Evolutionary conservation across 2,888 invertebrate species (phyloP).

Genomic region (Meghimatium bilineatum): DNA sequence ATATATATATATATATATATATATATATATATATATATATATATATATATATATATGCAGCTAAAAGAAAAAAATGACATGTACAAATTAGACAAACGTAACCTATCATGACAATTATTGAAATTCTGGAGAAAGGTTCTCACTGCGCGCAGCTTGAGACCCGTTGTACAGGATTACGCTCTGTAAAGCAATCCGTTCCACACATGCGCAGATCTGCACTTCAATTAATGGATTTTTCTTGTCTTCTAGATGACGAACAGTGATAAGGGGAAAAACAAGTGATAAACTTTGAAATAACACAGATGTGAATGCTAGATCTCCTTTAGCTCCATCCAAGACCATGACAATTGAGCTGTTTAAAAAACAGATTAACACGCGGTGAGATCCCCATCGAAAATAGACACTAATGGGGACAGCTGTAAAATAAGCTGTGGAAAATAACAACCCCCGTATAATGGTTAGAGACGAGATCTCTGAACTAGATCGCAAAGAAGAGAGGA

Average conservation of each 20-base stretch:
- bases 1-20: no score
- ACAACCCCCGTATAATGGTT: neutral
- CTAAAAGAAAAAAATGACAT: no score
- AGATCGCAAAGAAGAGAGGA: no score
- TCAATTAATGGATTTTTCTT: neutral
- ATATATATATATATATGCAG: no score
- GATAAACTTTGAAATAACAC: neutral
- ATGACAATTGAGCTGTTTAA: neutral
- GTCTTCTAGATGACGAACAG: neutral
- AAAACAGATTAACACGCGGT: neutral
- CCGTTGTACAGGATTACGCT: neutral
- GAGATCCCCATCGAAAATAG: neutral
- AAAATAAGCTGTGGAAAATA: neutral
- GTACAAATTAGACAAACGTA: no score
- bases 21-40: no score
- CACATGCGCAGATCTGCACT: slow-evolving; percentile 3
- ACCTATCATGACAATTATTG: no score
- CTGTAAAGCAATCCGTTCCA: neutral
- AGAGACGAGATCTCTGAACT: neutral
- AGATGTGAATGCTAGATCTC: neutral
- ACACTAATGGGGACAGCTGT: neutral
- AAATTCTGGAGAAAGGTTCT: no score
- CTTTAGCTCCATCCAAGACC: neutral
- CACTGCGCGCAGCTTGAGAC: neutral
- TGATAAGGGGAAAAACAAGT: neutral